These are phyloP conservation scores for Drosophila rufa DNA, from an alignment of 1,140 invertebrate species.

Conservation along the genomic window DNA sequence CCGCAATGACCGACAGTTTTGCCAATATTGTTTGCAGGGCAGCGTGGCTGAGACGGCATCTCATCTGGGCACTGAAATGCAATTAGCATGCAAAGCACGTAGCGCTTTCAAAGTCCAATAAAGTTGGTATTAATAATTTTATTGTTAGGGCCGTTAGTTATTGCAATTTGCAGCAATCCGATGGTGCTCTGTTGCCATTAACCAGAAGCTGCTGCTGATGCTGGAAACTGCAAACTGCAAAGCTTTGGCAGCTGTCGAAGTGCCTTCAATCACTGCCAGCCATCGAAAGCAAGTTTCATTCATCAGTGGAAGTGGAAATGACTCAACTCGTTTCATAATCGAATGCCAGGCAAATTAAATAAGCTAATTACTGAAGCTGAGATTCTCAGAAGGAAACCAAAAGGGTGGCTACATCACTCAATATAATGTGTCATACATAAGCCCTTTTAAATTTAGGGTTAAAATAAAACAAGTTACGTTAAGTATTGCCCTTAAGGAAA, in stretches of 20 bases:
- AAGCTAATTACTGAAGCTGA: conserved; percentile 23
- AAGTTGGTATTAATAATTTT: conserved; percentile 70
- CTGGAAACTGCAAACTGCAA: conserved; percentile 3
- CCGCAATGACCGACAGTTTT: conserved; percentile 57
- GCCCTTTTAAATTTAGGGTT: background rate
- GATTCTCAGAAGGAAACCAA: conserved; percentile 4
- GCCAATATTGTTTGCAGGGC: conserved; percentile 58
- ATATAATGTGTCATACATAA: too few relatives aligned
- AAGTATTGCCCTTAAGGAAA: accelerated
- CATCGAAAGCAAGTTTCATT: conserved; percentile 10
- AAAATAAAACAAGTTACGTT: background rate
- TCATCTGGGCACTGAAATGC: conserved; percentile 36
- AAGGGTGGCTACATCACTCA: background rate
- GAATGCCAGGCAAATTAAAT: conserved; percentile 19
- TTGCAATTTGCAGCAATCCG: conserved; percentile 49
- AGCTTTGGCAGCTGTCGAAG: conserved; percentile 3
- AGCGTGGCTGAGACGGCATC: conserved; percentile 20
- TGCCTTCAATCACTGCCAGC: conserved; percentile 13
- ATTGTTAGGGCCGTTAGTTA: conserved; percentile 39
- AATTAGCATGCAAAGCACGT: conserved; percentile 80
- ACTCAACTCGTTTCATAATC: conserved; percentile 49
- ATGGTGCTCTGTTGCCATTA: conserved; percentile 29
- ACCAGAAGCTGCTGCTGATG: conserved; percentile 37
- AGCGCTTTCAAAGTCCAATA: conserved; percentile 61
- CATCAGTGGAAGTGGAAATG: conserved; percentile 25